Conservation (phyloP, 2,113 vertebrate species). For the Pogona vitticeps region DNA sequence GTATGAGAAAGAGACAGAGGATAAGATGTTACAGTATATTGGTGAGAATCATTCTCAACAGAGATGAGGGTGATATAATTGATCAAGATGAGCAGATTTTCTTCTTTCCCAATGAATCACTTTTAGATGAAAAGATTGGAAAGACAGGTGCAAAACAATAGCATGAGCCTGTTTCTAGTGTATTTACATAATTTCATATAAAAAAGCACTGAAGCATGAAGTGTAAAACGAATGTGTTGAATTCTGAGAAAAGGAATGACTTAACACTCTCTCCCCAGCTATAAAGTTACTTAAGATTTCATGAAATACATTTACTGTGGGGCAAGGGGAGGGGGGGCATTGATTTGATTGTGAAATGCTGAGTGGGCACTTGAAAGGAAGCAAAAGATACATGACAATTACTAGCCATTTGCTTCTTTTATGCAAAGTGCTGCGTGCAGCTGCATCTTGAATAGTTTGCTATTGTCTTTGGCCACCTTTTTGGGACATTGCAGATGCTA, state of each 20-base stretch:
- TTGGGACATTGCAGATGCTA: neutral
- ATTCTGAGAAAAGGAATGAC: conserved; percentile 53
- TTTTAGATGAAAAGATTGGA: conserved; percentile 49
- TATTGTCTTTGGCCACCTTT: neutral
- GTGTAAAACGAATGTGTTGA: conserved; percentile 48
- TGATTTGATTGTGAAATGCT: conserved; percentile 35
- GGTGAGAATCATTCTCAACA: conserved; percentile 57
- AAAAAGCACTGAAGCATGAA: conserved; percentile 49
- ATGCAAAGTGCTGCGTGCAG: conserved; percentile 2
- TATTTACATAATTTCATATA: conserved; percentile 67
- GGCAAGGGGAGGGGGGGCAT: conserved; percentile 35
- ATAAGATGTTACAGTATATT: conserved; percentile 31
- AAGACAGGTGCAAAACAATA: conserved; percentile 56
- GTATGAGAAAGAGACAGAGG: conserved; percentile 42
- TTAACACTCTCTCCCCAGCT: neutral
- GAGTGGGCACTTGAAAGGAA: conserved; percentile 39
- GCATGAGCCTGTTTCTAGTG: conserved; percentile 46
- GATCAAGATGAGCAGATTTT: conserved; percentile 55
- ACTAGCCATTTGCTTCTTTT: conserved; percentile 19
- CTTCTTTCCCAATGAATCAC: conserved; percentile 61
- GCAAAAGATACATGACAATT: neutral
- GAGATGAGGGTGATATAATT: conserved; percentile 42
- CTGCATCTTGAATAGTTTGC: neutral
- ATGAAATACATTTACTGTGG: conserved; percentile 50
- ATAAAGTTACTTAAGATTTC: conserved; percentile 47